Evolutionary conservation across 2,113 vertebrate genomes (phyloP).

Genomic region (Raja brachyura): DNA sequence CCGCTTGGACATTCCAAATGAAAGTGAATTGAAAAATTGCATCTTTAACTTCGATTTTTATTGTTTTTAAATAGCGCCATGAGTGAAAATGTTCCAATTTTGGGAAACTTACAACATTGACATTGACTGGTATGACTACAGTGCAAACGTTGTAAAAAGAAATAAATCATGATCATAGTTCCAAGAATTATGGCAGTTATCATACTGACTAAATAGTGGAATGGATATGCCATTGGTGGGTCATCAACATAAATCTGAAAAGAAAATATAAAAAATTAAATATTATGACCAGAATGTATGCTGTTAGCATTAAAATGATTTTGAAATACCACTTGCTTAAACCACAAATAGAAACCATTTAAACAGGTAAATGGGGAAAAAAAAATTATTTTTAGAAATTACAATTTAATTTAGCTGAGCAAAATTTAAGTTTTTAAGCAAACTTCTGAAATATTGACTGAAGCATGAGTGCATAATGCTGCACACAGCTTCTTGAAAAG

Average conservation of each 20-base stretch:
- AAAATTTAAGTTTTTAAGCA: background rate
- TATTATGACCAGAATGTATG: background rate
- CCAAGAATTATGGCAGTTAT: background rate
- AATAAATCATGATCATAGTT: constrained; percentile 5
- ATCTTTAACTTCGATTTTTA: constrained; percentile 7
- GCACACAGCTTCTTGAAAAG: background rate
- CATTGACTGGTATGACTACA: background rate
- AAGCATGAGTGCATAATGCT: background rate
- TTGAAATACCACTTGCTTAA: background rate
- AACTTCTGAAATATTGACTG: background rate
- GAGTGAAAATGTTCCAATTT: background rate
- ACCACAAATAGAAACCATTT: background rate
- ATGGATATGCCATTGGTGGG: constrained; percentile 12
- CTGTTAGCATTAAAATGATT: background rate
- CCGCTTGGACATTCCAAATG: background rate
- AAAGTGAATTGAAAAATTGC: background rate
- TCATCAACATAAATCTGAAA: constrained; percentile 31
- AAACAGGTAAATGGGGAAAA: background rate
- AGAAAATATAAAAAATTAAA: constrained; percentile 6
- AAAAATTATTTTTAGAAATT: background rate
- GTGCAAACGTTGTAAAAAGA: background rate
- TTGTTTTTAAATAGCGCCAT: background rate
- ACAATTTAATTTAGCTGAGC: background rate
- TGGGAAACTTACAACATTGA: background rate
- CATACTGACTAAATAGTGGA: constrained; percentile 7